Evolutionary conservation across 1,140 invertebrate species (phyloP).

Genomic region (Formica selysi): DNA sequence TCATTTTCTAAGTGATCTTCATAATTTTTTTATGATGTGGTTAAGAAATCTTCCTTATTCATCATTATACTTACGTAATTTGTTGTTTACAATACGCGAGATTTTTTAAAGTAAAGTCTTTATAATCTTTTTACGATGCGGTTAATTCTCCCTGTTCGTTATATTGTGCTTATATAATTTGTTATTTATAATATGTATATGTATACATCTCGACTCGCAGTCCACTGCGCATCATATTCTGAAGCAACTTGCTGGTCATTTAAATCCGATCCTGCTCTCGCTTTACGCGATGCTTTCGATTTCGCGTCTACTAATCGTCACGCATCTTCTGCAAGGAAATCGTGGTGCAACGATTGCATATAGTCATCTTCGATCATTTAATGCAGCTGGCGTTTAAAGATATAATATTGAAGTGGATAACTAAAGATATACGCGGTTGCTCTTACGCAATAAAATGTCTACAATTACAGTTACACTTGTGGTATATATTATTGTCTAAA

Average conservation of each 20-base stretch:
- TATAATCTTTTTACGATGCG: background rate
- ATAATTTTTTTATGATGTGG: too few species aligned
- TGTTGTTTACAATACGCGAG: background rate
- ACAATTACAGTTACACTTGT: background rate
- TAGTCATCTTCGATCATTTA: conserved; percentile 47
- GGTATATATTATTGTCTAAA: background rate
- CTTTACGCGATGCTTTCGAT: conserved; percentile 48
- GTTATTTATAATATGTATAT: background rate
- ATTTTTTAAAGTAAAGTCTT: background rate
- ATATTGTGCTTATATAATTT: conserved; percentile 18
- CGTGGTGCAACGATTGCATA: background rate
- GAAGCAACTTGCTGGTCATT: background rate
- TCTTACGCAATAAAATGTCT: conserved; percentile 32
- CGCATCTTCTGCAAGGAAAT: conserved; percentile 25
- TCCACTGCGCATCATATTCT: background rate
- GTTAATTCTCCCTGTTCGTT: background rate
- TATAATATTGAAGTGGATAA: conserved; percentile 34
- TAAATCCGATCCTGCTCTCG: conserved; percentile 48
- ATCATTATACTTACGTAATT: too few species aligned
- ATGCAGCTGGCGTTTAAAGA: conserved; percentile 18
- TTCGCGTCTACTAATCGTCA: conserved; percentile 45
- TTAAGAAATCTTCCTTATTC: too few species aligned
- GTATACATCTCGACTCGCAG: background rate
- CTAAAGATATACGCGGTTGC: conserved; percentile 21
- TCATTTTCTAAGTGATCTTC: too few species aligned